Conservation (phyloP, 2,797 vertebrate genomes). For the Alauda arvensis region DNA sequence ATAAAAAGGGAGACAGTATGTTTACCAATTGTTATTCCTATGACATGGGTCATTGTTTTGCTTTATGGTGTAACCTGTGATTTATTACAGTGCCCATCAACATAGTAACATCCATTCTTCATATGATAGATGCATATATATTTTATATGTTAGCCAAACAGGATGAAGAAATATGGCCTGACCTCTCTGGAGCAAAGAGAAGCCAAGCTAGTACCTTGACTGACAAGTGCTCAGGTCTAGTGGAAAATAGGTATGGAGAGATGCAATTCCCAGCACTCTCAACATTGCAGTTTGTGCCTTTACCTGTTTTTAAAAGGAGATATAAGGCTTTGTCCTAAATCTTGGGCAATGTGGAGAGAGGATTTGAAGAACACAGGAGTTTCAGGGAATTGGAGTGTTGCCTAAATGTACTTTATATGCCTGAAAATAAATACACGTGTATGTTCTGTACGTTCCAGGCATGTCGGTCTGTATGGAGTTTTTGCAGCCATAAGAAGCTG, state of each 20-base stretch:
- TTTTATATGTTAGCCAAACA: not conserved
- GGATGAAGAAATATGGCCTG: not conserved
- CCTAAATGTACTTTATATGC: not conserved
- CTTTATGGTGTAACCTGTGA: slow-evolving; percentile 20
- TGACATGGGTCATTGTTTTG: not conserved
- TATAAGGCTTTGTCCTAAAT: not conserved
- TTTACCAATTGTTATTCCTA: not conserved
- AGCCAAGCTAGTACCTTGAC: not conserved
- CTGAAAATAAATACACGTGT: not conserved
- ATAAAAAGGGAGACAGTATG: not conserved
- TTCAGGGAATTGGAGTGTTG: not conserved
- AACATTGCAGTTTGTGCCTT: not conserved
- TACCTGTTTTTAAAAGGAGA: not conserved
- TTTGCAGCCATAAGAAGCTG: not conserved
- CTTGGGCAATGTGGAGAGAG: not conserved
- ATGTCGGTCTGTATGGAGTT: not conserved
- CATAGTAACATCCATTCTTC: not conserved
- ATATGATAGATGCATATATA: not conserved
- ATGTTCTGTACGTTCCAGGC: not conserved
- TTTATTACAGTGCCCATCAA: slow-evolving; percentile 8
- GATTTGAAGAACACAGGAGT: not conserved
- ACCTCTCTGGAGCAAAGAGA: not conserved
- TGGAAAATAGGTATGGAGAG: not conserved
- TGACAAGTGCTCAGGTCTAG: not conserved
- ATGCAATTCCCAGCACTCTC: not conserved